A percentile compares a stretch with the other conserved stretches of the same genome.
Conservation (phyloP, 2,888 invertebrate genomes). For the Steinernema scapterisci region DNA sequence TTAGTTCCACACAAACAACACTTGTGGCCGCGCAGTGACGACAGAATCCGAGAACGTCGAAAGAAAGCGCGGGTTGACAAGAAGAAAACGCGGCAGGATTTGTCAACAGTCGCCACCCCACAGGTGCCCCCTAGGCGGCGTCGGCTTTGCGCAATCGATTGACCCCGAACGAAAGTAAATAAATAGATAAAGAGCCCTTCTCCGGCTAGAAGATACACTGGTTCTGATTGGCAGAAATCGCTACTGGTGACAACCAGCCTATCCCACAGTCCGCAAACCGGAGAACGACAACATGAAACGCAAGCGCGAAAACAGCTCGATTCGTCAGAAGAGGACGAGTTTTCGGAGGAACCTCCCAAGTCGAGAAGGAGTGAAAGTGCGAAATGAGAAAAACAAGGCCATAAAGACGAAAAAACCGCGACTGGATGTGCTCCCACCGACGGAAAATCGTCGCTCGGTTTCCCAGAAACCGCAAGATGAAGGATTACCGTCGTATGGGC, state of each 20-base stretch:
- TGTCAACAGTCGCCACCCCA: too few relatives aligned
- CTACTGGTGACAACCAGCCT: too few relatives aligned
- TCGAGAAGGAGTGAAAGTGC: neutral
- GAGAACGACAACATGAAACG: neutral
- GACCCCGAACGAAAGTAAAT: constrained; percentile 5
- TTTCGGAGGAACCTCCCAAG: neutral
- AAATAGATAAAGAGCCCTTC: neutral
- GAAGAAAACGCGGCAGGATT: neutral
- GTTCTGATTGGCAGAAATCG: neutral
- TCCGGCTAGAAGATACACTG: neutral
- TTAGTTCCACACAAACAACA: neutral
- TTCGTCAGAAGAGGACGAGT: constrained; percentile 9
- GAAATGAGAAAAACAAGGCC: constrained; percentile 10
- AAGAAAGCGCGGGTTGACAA: too few relatives aligned
- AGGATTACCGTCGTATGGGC: neutral
- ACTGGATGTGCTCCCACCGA: too few relatives aligned
- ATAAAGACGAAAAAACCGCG: neutral
- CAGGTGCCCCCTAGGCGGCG: too few relatives aligned
- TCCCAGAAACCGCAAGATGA: too few relatives aligned
- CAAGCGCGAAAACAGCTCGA: neutral
- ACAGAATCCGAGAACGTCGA: too few relatives aligned
- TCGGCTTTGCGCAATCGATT: constrained; percentile 18
- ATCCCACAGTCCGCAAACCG: too few relatives aligned
- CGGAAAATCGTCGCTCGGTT: too few relatives aligned
- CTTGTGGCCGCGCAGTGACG: neutral